These are phyloP conservation scores for Chirona hameri DNA, from an alignment of 2,888 invertebrate species.

Conservation along the genomic window DNA sequence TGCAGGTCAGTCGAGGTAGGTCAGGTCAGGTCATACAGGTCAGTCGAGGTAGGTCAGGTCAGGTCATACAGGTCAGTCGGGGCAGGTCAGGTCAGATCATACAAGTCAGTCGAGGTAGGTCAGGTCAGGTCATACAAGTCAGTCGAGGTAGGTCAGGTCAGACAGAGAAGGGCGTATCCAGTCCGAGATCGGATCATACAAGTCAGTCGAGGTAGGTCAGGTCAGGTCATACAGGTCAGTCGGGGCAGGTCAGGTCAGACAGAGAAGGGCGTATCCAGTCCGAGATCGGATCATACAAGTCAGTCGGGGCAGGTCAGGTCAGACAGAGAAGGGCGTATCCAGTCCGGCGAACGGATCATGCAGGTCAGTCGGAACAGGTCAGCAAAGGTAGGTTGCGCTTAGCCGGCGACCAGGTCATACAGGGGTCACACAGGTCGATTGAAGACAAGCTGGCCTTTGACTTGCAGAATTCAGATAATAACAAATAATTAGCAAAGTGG, in stretches of 20 bases:
- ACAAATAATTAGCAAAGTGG: no score
- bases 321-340: background rate
- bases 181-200: no score
- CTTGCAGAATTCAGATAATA: no score
- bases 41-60: background rate
- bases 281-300: conserved; percentile 63
- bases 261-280: conserved; percentile 58
- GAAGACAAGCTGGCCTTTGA: no score
- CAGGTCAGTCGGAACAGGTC: no score
- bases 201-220: background rate
- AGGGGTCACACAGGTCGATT: no score
- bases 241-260: background rate
- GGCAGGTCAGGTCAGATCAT: no score
- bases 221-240: background rate
- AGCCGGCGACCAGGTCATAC: no score
- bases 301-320: conserved; percentile 36
- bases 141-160: conserved; percentile 34
- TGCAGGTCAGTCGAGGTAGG: conserved; percentile 51
- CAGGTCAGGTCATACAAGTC: conserved; percentile 61
- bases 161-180: no score
- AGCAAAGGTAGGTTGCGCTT: no score
- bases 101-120: no score
- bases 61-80: background rate
- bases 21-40: background rate
- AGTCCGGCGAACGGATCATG: no score